phyloP scores from a whole-genome alignment of 2,797 vertebrate species.

The Poeciliopsis infans region DNA sequence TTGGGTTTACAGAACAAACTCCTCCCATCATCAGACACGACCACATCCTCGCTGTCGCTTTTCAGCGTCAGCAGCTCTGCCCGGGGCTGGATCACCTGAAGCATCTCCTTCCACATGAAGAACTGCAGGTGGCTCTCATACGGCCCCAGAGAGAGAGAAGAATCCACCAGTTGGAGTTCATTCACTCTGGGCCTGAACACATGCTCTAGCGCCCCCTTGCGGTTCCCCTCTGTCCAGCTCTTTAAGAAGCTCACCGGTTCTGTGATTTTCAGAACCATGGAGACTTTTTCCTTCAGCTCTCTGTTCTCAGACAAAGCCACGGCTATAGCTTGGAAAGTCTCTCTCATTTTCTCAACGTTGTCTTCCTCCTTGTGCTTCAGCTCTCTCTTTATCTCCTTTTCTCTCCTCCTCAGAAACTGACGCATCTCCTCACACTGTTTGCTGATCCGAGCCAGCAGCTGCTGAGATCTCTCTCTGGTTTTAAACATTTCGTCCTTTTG shows the following conservation, averaged over 20 bases:
- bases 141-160: slow-evolving; percentile 49
- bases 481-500: slow-evolving; percentile 60
- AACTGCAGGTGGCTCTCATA: slow-evolving; percentile 71
- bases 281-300: slow-evolving; percentile 18
- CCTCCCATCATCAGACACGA: slow-evolving; percentile 25
- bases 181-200: slow-evolving; percentile 11
- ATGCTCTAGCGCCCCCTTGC: neutral
- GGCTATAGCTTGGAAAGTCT: slow-evolving; percentile 13
- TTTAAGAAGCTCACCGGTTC: slow-evolving; percentile 30
- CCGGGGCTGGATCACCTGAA: slow-evolving; percentile 46
- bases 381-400: slow-evolving; percentile 38
- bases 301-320: slow-evolving; percentile 14
- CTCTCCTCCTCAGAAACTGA: slow-evolving; percentile 34
- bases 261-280: slow-evolving; percentile 15
- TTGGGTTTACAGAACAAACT: slow-evolving; percentile 5
- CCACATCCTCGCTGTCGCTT: neutral
- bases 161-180: slow-evolving; percentile 30
- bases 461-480: slow-evolving; percentile 40
- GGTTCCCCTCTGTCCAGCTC: slow-evolving; percentile 26
- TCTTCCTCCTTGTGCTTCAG: slow-evolving; percentile 29
- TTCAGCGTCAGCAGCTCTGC: slow-evolving; percentile 30
- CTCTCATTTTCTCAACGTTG: slow-evolving; percentile 25
- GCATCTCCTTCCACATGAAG: slow-evolving; percentile 74
- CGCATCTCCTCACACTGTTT: slow-evolving; percentile 46
- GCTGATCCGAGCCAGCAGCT: slow-evolving; percentile 33